Evolutionary conservation across 1,140 invertebrate species (phyloP), one percentile per base, ranked within the genome.

Genomic region (Pristionchus pacificus): DNA sequence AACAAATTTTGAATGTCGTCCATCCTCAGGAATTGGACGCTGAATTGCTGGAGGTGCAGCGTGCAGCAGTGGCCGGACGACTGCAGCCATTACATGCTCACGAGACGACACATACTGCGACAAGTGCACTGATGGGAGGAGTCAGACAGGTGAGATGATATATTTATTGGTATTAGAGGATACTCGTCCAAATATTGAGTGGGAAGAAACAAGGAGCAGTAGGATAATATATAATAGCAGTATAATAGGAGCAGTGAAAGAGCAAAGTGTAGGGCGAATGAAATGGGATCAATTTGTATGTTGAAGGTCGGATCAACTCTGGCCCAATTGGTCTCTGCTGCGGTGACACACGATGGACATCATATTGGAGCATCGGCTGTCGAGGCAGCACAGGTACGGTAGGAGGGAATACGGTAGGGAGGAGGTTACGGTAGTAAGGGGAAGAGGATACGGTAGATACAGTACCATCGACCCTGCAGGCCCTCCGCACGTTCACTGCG

Each of bases 251-350:
- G n/a, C n/a, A n/a, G n/a, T n/a, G n/a, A n/a, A n/a, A n/a, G n/a
- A n/a, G n/a, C n/a, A n/a, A n/a, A n/a, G n/a, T n/a, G n/a, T n/a
- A n/a, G n/a, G n/a, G n/a, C n/a, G n/a, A n/a, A n/a, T n/a, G n/a
- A n/a, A n/a, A n/a, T n/a, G n/a, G n/a, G n/a, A n/a, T n/a, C n/a
- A n/a, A n/a, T n/a, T n/a, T n/a, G n/a, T n/a, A n/a, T n/a, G n/a
- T n/a, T n/a, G n/a, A 86, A 87, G 3, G 88, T 90, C 3, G 88
- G 88, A 19, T 87, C 88, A 10, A 85, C 86, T 13, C 88, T 94
- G 80, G 91, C 92, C 14, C 91, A 93, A 77, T 83, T 97, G 30
- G 85, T 95, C 15, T 93, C 91, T 24, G 92, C 92, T 15, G 91
- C 92, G 14, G 87, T 89, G 65, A 91, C 86, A 80, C 90, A 90